These are phyloP conservation scores for Astyanax mexicanus DNA, from an alignment of 2,797 vertebrate species.

Conservation along the genomic window DNA sequence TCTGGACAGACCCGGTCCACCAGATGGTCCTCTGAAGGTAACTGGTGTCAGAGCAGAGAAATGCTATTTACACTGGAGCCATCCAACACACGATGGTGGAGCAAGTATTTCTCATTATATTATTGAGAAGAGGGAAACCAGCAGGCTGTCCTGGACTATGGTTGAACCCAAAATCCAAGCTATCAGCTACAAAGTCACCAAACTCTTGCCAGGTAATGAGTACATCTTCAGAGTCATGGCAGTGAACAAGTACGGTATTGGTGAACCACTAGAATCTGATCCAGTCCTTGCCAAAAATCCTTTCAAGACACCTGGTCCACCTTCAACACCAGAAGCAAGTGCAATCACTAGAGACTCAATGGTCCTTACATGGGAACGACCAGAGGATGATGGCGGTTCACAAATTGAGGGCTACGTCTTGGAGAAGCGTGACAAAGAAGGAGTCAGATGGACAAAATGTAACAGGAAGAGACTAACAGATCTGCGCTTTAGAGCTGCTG, in stretches of 20 bases:
- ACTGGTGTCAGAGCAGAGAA: constrained; percentile 93
- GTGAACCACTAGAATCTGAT: constrained; percentile 96
- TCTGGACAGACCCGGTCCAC: constrained; percentile 95
- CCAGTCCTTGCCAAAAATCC: constrained; percentile 91
- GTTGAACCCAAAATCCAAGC: constrained; percentile 93
- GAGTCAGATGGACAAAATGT: constrained; percentile 95
- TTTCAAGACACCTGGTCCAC: constrained; percentile 89
- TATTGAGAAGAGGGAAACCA: constrained; percentile 97
- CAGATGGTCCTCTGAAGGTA: constrained; percentile 89
- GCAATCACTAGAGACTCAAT: constrained; percentile 97
- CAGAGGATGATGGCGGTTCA: constrained; percentile 91
- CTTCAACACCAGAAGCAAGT: constrained; percentile 90
- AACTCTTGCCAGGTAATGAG: constrained; percentile 97
- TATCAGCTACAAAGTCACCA: constrained; percentile 92
- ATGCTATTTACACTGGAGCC: constrained; percentile 92
- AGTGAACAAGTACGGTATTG: constrained; percentile 97
- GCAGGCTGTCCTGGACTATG: constrained; percentile 95
- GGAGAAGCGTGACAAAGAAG: constrained; percentile 98
- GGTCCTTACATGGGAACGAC: constrained; percentile 96
- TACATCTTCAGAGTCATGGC: constrained; percentile 97
- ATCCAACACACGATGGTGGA: constrained; percentile 94
- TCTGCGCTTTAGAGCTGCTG: constrained; percentile 92
- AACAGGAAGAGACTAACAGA: constrained; percentile 94
- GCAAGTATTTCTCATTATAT: constrained; percentile 94
- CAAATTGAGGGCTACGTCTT: constrained; percentile 92